phyloP scores from a whole-genome alignment of 2,888 invertebrate species.

The Tenodera sinensis region DNA sequence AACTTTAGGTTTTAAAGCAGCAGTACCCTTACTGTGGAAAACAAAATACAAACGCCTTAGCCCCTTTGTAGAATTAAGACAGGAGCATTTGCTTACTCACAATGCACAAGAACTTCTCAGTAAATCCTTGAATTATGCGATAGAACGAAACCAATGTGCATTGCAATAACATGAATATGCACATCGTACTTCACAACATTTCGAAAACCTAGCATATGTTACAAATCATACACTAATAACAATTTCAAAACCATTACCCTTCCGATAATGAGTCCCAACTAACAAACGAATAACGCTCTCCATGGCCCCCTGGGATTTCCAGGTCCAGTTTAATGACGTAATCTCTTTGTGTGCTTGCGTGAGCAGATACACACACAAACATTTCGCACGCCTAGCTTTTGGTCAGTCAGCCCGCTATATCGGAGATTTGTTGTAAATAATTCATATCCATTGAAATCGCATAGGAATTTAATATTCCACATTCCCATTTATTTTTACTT shows the following conservation, averaged over 20 bases:
- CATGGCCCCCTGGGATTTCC: not conserved
- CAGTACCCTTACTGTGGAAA: no score
- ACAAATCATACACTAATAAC: not conserved
- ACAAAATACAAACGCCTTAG: no score
- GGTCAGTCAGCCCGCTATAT: not conserved
- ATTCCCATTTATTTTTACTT: not conserved
- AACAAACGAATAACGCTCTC: not conserved
- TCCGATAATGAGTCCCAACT: not conserved
- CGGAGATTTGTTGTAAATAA: not conserved
- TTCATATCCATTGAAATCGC: not conserved
- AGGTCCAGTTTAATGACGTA: not conserved
- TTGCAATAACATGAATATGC: not conserved
- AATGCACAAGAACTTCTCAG: no score
- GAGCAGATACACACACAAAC: not conserved
- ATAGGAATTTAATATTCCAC: not conserved
- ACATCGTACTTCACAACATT: not conserved
- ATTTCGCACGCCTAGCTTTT: not conserved
- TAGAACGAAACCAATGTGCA: not conserved
- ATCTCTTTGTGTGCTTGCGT: not conserved
- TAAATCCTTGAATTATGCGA: no score
- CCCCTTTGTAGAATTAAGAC: no score
- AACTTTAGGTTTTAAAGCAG: no score
- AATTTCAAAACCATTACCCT: not conserved
- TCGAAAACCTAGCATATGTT: not conserved
- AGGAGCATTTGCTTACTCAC: no score